Conservation (phyloP, 2,113 vertebrate genomes). For the Pangasianodon gigas region DNA sequence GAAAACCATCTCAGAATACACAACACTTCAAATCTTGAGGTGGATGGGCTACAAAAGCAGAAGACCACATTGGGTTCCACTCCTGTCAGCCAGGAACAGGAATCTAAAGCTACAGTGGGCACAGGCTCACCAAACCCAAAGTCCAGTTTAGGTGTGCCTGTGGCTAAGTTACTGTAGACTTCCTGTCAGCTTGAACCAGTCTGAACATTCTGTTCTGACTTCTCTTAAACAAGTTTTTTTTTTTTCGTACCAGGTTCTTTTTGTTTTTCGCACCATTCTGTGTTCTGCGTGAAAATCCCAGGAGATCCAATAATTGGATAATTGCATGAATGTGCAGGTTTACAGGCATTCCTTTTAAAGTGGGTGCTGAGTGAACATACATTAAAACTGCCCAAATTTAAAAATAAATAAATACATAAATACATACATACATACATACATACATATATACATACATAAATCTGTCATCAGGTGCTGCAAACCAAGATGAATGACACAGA, state of each 20-base stretch:
- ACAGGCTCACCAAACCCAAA: not conserved
- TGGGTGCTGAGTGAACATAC: not conserved
- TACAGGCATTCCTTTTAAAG: not conserved
- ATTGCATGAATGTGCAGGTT: not conserved
- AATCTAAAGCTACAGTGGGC: not conserved
- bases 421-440: not conserved
- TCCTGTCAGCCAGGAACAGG: not conserved
- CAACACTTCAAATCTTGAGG: not conserved
- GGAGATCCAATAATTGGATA: not conserved
- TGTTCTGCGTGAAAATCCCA: not conserved
- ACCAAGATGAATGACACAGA: not conserved
- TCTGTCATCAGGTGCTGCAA: not conserved
- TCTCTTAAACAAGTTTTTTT: not conserved
- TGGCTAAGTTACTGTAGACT: not conserved
- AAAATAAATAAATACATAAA: not conserved
- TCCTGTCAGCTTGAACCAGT: not conserved
- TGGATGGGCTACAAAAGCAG: not conserved
- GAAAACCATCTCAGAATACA: not conserved
- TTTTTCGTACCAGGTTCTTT: not conserved
- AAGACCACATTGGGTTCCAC: not conserved
- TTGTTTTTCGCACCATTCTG: not conserved
- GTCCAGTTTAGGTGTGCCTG: too few species aligned
- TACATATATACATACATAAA: not conserved
- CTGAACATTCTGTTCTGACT: not conserved
- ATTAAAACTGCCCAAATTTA: not conserved